These are phyloP conservation scores for Kryptolebias ocellatus DNA, from an alignment of 2,797 vertebrate genomes.

Conservation along the genomic window DNA sequence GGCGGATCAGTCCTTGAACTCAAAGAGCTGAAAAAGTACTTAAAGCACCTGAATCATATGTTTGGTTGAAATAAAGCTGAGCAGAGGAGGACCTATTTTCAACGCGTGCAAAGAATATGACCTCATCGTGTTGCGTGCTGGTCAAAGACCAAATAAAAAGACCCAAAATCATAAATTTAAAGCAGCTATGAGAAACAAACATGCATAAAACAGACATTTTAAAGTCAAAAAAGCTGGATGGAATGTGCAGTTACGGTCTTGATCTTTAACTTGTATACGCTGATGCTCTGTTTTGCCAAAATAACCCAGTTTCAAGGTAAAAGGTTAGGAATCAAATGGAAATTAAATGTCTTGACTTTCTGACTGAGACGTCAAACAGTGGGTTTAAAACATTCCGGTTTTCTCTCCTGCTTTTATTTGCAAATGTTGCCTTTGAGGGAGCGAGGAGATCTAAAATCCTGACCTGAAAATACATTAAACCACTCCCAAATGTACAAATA, in stretches of 20 bases:
- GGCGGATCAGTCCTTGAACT: not conserved
- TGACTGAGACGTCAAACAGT: constrained; percentile 14
- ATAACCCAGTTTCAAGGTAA: constrained; percentile 16
- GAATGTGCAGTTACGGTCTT: not conserved
- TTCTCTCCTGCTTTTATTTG: constrained; percentile 23
- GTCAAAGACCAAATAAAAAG: constrained; percentile 14
- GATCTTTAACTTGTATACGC: constrained; percentile 5
- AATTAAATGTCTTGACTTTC: constrained; percentile 8
- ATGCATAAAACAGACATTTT: constrained; percentile 8
- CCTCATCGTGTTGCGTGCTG: not conserved
- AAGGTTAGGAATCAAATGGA: constrained; percentile 25
- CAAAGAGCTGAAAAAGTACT: not conserved
- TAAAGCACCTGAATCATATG: not conserved
- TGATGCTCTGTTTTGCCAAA: constrained; percentile 2
- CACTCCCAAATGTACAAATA: constrained; percentile 23
- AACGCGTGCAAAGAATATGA: not conserved
- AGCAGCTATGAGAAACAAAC: not conserved
- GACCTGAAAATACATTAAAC: constrained; percentile 32
- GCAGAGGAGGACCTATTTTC: not conserved
- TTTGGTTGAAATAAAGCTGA: not conserved
- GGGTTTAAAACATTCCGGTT: constrained; percentile 1
- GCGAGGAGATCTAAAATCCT: constrained; percentile 20
- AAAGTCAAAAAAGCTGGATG: constrained; percentile 3
- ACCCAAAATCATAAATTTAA: constrained; percentile 2
- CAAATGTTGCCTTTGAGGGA: constrained; percentile 26